A percentile compares a stretch with the other conserved stretches of the same genome.
Conservation (phyloP, 2,113 vertebrate genomes). For the Suricata suricatta region DNA sequence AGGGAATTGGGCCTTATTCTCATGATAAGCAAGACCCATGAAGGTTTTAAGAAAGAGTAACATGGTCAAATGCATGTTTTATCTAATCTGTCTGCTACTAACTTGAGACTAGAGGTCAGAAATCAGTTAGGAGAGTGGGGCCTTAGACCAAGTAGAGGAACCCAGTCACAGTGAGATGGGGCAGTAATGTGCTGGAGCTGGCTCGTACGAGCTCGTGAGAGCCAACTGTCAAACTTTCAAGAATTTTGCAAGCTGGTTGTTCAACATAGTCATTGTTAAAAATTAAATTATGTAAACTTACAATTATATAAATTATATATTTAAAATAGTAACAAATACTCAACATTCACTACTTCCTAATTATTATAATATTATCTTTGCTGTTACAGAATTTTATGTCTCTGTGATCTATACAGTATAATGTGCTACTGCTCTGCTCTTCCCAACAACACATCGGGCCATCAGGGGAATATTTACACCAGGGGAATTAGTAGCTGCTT, state of each 20-base stretch:
- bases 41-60: background rate
- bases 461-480: background rate
- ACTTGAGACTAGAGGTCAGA: background rate
- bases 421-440: background rate
- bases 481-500: background rate
- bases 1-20: background rate
- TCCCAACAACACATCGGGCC: background rate
- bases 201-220: background rate
- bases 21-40: background rate
- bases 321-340: background rate
- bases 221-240: background rate
- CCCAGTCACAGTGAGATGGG: background rate
- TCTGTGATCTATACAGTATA: background rate
- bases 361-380: background rate
- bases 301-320: background rate
- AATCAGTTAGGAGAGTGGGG: background rate
- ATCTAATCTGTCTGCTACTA: background rate
- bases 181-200: background rate
- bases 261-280: background rate
- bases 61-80: background rate
- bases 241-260: background rate
- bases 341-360: background rate
- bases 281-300: background rate
- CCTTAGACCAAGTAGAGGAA: background rate
- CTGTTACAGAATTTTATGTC: background rate